phyloP scores from a whole-genome alignment of 2,888 invertebrate genomes.

The Crematogaster levior region DNA sequence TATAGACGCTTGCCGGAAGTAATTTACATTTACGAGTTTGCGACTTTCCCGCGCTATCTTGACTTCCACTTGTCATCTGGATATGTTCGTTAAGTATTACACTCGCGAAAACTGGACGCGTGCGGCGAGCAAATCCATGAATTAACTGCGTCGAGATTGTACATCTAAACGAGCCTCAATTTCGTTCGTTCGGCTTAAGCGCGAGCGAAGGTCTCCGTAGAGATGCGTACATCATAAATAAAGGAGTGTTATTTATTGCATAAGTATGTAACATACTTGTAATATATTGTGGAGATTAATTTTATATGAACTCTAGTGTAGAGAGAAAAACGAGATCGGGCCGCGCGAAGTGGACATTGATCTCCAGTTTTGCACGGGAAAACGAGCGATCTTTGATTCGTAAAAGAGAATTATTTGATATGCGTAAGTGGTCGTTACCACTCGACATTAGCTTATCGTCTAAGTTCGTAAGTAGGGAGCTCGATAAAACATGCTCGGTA shows the following conservation, averaged over 20 bases:
- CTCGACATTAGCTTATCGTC: conserved; percentile 49
- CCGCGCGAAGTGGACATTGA: neutral
- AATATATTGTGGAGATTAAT: conserved; percentile 21
- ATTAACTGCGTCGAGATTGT: conserved; percentile 27
- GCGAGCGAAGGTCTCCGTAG: neutral
- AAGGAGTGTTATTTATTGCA: conserved; percentile 8
- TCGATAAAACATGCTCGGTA: conserved; percentile 54
- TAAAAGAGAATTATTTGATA: conserved; percentile 22
- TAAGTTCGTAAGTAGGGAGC: conserved; percentile 39
- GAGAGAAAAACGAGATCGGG: neutral
- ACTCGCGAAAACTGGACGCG: conserved; percentile 8
- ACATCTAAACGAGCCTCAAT: conserved; percentile 27
- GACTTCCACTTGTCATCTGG: conserved; percentile 11
- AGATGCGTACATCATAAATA: conserved; percentile 15
- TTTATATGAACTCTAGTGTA: neutral
- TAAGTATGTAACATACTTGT: neutral
- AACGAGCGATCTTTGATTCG: conserved; percentile 10
- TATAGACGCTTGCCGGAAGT: conserved; percentile 38
- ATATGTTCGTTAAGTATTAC: neutral
- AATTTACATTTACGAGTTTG: conserved; percentile 36
- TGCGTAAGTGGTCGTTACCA: conserved; percentile 33
- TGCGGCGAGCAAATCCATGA: neutral
- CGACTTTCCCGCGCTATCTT: neutral
- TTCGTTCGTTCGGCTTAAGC: conserved; percentile 43
- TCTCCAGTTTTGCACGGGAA: neutral